These are phyloP conservation scores for Pedetes capensis DNA, from an alignment of 2,113 vertebrate species.

Conservation along the genomic window DNA sequence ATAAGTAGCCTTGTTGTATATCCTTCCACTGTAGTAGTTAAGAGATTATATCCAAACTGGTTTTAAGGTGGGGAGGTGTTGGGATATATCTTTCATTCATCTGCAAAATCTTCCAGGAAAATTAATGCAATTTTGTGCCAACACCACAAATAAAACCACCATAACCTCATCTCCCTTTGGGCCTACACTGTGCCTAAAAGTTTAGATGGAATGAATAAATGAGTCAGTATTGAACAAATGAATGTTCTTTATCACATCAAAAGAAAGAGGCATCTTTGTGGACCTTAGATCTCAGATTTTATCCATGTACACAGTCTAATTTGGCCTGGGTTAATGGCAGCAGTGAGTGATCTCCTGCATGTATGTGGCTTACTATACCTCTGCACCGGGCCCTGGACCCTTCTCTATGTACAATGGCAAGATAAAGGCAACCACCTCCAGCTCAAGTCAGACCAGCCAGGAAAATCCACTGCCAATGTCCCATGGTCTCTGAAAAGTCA, in stretches of 20 bases:
- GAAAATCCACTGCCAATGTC: slow-evolving; percentile 67
- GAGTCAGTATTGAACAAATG: neutral
- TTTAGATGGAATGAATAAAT: neutral
- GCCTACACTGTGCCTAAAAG: neutral
- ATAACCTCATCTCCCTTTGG: neutral
- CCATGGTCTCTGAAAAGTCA: slow-evolving; percentile 57
- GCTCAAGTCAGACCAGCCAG: neutral
- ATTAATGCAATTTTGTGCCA: neutral
- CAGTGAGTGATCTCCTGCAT: neutral
- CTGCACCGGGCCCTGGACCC: neutral
- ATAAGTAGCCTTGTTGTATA: no score
- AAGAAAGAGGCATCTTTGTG: neutral
- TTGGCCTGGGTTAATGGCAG: neutral
- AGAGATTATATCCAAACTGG: neutral
- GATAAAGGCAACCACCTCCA: slow-evolving; percentile 42
- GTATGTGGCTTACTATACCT: neutral
- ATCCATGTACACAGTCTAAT: neutral
- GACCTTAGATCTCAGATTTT: neutral
- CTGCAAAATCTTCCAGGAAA: neutral
- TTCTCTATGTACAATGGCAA: neutral
- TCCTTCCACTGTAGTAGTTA: neutral
- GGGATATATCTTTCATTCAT: neutral
- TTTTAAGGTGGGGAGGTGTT: neutral
- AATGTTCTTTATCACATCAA: neutral
- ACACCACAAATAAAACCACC: neutral